Evolutionary conservation across 2,797 vertebrate species (phyloP).

Genomic region (Rhinatrema bivittatum): DNA sequence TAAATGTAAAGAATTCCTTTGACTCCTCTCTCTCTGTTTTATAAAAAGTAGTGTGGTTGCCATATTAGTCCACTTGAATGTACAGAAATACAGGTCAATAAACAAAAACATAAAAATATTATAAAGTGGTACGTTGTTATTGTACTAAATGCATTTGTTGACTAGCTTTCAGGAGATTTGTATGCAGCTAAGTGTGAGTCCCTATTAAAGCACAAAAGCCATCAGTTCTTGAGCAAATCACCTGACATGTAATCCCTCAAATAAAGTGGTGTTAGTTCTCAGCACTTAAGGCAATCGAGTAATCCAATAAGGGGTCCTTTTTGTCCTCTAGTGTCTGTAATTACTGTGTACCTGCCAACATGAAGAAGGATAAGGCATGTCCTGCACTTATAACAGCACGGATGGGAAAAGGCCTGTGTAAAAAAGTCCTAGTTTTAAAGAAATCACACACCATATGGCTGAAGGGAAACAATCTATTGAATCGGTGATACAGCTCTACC

Average conservation of each 20-base stretch:
- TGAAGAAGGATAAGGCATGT: constrained; percentile 4
- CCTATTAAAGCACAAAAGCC: constrained; percentile 15
- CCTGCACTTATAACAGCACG: constrained; percentile 4
- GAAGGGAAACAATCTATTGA: background rate
- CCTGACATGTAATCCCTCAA: constrained; percentile 22
- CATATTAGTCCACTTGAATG: no score
- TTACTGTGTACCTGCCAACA: constrained; percentile 11
- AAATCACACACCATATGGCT: constrained; percentile 12
- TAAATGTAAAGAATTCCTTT: no score
- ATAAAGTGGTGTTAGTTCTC: constrained; percentile 6
- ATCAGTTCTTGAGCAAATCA: constrained; percentile 8
- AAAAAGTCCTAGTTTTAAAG: constrained; percentile 14
- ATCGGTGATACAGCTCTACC: constrained; percentile 5
- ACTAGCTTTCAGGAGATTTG: no score
- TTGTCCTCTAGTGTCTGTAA: constrained; percentile 20
- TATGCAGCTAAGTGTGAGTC: no score
- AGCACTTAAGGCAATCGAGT: constrained; percentile 21
- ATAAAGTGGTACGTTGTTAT: no score
- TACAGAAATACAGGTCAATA: no score
- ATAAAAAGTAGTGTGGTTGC: no score
- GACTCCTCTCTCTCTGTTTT: no score
- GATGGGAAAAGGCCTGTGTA: constrained; percentile 15
- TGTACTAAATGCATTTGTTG: no score
- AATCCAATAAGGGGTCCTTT: constrained; percentile 1
- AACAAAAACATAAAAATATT: no score